Base-by-base conservation (phyloP, 2,113 vertebrate genomes). In the Blennius ocellaris region DNA sequence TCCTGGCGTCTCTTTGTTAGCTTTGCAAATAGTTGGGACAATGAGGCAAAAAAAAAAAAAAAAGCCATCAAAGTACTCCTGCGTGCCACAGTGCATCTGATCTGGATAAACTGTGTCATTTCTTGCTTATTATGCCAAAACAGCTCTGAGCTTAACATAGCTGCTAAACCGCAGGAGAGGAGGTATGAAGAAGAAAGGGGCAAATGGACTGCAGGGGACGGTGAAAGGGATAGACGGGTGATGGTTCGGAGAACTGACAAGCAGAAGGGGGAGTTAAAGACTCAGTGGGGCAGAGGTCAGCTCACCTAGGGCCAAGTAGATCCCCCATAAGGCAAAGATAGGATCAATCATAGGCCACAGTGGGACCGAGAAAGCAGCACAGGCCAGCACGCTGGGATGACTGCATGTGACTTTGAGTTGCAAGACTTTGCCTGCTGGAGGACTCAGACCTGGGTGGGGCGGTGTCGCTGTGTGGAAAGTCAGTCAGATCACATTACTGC, bases 271-370 rank as follows among this genome's bases (percentile, higher is more conserved):
- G 65, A 17, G 66, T 59, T 59, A 67, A 74, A 86, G 76, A 70
- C 59, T 62, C 58, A 43, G 16, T 11, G 58, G 82, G 53, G 48
- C 67, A 82, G 70, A 80, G 82, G 89, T 89, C 85, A 89, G 40
- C 76, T 87, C 87, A 90, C 83, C 90, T 87, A 85, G 77, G 53
- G 89, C 69, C 73, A 64, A 51, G 76, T 85, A 73, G 69, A 86
- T 55, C 49, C 69, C 67, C 54, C 67, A 37, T 81, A 78, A 79
- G 76, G 81, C 87, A 80, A 49, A 83, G 86, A 92, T 89, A 78
- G 84, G 90, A 92, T 93, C 80, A 92, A 83, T 89, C 85, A 84
- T 83, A 73, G 80, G 81, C 81, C 69, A 59, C 76, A 74, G 76
- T 66, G 73, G 69, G 73, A 76, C 76, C 54, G 63, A 78, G 82